A percentile compares a stretch with the other conserved stretches of the same genome.
phyloP scores from a whole-genome alignment of 2,888 invertebrate genomes.

The Aquatica leii region DNA sequence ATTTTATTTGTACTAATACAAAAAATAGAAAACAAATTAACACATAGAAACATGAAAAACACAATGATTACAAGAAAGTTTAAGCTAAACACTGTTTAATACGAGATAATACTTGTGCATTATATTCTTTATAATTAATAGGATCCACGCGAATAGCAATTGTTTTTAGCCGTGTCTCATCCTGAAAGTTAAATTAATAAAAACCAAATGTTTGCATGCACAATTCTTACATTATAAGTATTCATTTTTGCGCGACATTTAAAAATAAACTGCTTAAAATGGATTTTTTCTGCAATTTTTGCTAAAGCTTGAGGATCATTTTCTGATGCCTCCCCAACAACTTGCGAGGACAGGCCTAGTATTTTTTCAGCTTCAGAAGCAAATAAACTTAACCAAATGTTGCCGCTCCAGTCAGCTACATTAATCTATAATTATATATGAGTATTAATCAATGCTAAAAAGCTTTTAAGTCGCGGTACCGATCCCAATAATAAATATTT shows the following conservation, averaged over 20 bases:
- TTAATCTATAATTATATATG: constrained; percentile 69
- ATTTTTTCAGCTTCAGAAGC: constrained; percentile 83
- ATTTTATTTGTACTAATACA: too few relatives aligned
- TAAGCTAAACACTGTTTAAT: constrained; percentile 38
- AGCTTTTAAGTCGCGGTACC: constrained; percentile 72
- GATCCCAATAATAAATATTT: constrained; percentile 84
- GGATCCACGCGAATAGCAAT: constrained; percentile 74
- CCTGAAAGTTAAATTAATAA: constrained; percentile 62
- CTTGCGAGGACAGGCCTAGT: constrained; percentile 74
- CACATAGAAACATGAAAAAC: too few relatives aligned
- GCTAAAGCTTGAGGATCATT: constrained; percentile 72
- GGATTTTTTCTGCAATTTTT: constrained; percentile 74
- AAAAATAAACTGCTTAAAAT: constrained; percentile 83
- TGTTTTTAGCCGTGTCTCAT: constrained; percentile 82
- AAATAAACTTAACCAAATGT: constrained; percentile 92
- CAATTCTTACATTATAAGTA: constrained; percentile 77
- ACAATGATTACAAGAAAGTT: too few relatives aligned
- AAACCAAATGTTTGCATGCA: constrained; percentile 1
- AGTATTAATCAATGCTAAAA: background rate
- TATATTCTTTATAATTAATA: constrained; percentile 80
- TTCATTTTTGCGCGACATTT: constrained; percentile 90
- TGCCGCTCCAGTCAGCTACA: constrained; percentile 86
- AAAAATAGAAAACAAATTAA: too few relatives aligned
- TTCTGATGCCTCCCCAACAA: constrained; percentile 80
- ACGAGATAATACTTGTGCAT: constrained; percentile 68